Base-by-base conservation (phyloP, 37 sponge, comb jelly and placozoan genomes). In the Tethya wilhelma region DNA sequence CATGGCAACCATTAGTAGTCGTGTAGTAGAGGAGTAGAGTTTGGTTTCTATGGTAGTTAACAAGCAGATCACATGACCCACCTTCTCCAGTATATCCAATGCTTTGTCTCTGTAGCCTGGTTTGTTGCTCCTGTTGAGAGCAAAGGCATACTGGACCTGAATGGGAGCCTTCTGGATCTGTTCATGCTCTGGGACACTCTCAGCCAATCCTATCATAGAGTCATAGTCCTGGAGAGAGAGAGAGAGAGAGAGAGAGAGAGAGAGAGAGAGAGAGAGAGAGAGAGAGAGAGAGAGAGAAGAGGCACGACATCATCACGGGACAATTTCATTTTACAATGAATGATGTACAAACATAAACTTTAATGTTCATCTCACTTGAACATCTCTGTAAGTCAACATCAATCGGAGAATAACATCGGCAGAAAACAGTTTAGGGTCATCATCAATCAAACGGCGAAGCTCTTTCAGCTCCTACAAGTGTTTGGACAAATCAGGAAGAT, bases 121-220 rank as follows among this genome's bases (percentile, higher is more conserved):
- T 9, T 65, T 68, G 49, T 90, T 86, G 29, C 89, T 62, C 26
- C 97, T 73, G 46, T 90, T 93, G 64, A 93, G 82, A 31, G 97
- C 97, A 65, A 96, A 96, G 39, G 93, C 97, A 75, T 90, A 96
- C 41, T 88, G 97, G 53, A 86, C 73, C 69, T 96, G 96, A 2
- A 92, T 74, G 29, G 90, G 83, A 36, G 87, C 84, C 74, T 92
- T 92, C 68, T 60, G 71, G 31, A 71, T 78, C 59, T 92, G 73
- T 36, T 85, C 76, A 31, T 92, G 87, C 32, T 86, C 72, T 0
- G 96, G 90, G 17, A 96, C 71, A n/a, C 64, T 70, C 59, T 96
- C 90, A 2, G 81, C 88, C 58, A 96, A 69, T 23, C 64, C 44
- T 39, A 96, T 79, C 96, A 96, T 96, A 28, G 81, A 64, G 45